Evolutionary conservation across 2,113 vertebrate genomes (phyloP).

Genomic region (Athene noctua): DNA sequence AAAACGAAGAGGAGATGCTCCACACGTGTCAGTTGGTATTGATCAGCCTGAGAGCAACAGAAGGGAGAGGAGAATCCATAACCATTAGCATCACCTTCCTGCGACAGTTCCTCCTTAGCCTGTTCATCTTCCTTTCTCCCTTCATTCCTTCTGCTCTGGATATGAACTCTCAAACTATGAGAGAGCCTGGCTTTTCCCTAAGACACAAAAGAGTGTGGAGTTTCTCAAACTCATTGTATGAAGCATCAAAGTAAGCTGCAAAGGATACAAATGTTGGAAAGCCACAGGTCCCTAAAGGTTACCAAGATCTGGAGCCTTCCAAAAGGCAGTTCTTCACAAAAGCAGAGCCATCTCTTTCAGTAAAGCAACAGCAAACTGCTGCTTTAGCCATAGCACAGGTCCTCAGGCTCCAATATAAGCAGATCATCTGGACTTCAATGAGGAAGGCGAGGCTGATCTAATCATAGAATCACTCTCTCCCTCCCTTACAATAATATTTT

Average conservation of each 20-base stretch:
- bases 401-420: background rate
- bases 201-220: background rate
- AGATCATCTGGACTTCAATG: background rate
- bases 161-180: rapidly evolving
- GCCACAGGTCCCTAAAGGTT: background rate
- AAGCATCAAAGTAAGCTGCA: background rate
- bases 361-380: background rate
- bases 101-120: background rate
- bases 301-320: background rate
- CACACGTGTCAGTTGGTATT: background rate
- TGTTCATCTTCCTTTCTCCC: background rate
- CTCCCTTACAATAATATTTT: background rate
- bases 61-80: background rate
- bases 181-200: background rate
- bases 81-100: background rate
- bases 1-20: background rate
- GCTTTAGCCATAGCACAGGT: background rate
- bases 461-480: background rate
- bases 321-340: background rate
- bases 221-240: background rate
- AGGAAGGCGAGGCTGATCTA: background rate
- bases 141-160: background rate
- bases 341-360: background rate
- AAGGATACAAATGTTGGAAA: background rate
- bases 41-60: background rate